phyloP scores from a whole-genome alignment of 2,797 vertebrate genomes.

The Lemur catta region DNA sequence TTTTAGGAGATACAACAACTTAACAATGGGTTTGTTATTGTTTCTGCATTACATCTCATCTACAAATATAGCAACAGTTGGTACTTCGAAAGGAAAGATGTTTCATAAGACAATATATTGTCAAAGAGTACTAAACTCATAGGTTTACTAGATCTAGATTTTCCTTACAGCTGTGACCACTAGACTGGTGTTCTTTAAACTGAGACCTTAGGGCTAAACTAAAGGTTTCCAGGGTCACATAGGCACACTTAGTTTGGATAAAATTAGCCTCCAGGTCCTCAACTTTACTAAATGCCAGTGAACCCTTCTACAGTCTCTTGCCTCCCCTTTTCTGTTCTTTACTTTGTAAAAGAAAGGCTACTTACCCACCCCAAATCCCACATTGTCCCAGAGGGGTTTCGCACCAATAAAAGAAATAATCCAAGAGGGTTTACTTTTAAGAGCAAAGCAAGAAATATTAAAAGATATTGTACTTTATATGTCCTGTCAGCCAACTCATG shows the following conservation, averaged over 20 bases:
- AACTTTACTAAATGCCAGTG: not conserved
- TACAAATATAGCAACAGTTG: not conserved
- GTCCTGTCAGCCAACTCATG: not conserved
- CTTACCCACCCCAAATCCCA: not conserved
- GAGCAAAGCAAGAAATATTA: not conserved
- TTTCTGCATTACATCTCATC: constrained; percentile 8
- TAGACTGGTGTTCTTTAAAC: not conserved
- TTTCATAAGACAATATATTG: not conserved
- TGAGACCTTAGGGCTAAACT: not conserved
- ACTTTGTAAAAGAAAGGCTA: not conserved
- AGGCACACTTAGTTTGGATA: not conserved
- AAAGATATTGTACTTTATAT: not conserved
- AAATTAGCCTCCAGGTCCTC: constrained; percentile 24
- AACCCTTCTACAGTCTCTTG: not conserved
- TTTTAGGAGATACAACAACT: constrained; percentile 15
- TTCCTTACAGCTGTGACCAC: not conserved
- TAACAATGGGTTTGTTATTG: not conserved
- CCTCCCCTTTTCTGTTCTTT: not conserved
- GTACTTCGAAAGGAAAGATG: not conserved
- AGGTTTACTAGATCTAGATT: not conserved
- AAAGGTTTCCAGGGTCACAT: not conserved
- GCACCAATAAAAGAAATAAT: not conserved
- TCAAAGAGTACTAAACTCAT: not conserved
- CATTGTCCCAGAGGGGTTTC: not conserved
- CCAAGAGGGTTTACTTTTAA: not conserved